Conservation (phyloP, 2,113 vertebrate genomes). For the Mormyrus lacerda region DNA sequence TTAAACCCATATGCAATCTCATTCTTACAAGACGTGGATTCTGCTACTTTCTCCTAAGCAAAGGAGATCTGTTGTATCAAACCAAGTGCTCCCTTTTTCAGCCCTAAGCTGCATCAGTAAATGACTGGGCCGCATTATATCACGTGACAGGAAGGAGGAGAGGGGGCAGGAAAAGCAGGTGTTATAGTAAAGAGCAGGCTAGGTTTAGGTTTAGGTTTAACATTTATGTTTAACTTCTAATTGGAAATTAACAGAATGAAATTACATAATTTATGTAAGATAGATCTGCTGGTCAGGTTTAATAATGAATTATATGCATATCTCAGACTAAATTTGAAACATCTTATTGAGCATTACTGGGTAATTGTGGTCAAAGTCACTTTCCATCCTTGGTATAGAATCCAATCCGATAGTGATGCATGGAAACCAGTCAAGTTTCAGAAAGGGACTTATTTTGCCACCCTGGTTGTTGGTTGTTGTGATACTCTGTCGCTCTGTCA, state of each 20-base stretch:
- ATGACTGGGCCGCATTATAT: background rate
- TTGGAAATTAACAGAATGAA: background rate
- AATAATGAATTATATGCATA: background rate
- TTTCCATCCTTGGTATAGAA: background rate
- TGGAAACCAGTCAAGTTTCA: background rate
- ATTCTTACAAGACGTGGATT: background rate
- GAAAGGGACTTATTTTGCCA: background rate
- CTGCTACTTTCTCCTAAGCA: background rate
- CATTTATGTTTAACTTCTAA: no score
- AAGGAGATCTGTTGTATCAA: background rate
- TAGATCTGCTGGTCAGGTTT: background rate
- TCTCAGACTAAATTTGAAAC: background rate
- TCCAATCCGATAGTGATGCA: background rate
- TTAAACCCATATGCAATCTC: background rate
- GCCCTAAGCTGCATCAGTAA: background rate
- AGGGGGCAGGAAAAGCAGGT: background rate
- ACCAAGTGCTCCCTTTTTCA: background rate
- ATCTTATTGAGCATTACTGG: background rate
- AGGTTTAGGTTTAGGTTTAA: background rate
- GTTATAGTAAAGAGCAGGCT: background rate
- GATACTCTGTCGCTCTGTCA: slow-evolving; percentile 50
- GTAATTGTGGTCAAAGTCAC: background rate
- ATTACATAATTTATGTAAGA: background rate
- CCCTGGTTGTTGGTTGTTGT: background rate
- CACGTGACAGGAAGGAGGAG: background rate